Percentiles rank a stretch among this genome's conserved stretches.
These are phyloP conservation scores for Elachura formosa DNA, from an alignment of 2,113 vertebrate genomes.

Conservation along the genomic window DNA sequence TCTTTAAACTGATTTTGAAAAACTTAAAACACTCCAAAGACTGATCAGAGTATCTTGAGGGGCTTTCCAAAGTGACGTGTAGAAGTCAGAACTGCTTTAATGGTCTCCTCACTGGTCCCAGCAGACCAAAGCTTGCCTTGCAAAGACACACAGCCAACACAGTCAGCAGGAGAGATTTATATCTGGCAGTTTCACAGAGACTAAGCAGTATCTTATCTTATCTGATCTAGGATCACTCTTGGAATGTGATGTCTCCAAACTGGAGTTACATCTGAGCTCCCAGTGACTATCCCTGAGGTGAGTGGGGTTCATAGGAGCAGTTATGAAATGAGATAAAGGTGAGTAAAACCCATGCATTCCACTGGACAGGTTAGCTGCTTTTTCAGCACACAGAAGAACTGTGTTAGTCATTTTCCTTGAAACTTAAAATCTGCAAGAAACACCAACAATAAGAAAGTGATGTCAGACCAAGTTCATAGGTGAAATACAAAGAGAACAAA, in stretches of 20 bases:
- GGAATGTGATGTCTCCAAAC: not conserved
- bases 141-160: not conserved
- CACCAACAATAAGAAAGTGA: not conserved
- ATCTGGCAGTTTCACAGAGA: not conserved
- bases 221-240: not conserved
- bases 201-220: not conserved
- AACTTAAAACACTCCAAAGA: conserved; percentile 3
- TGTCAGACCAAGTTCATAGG: not conserved
- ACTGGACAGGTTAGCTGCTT: not conserved
- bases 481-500: not conserved
- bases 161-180: not conserved
- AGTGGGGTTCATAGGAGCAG: not conserved
- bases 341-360: not conserved
- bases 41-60: conserved; percentile 25
- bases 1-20: conserved; percentile 41
- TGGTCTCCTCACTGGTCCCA: not conserved
- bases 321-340: not conserved
- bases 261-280: not conserved
- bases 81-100: conserved; percentile 12
- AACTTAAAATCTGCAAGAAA: not conserved
- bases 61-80: conserved; percentile 3
- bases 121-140: not conserved
- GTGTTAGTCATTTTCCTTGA: not conserved
- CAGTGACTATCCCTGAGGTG: not conserved
- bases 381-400: not conserved